phyloP scores from a whole-genome alignment of 2,888 invertebrate genomes.

The Drosophila parthenogenetica region DNA sequence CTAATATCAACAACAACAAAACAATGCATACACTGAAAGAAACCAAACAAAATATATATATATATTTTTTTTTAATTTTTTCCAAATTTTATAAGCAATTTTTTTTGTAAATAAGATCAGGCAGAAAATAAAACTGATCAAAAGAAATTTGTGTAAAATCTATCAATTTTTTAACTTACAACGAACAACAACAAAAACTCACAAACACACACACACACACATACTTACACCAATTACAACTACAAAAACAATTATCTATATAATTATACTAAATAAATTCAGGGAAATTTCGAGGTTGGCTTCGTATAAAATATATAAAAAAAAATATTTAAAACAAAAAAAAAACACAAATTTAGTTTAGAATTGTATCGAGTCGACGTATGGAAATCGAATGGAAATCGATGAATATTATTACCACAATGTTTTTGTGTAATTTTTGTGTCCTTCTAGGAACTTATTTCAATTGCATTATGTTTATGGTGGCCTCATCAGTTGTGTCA shows the following conservation, averaged over 20 bases:
- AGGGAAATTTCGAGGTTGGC: conserved; percentile 17
- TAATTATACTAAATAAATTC: conserved; percentile 2
- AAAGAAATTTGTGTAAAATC: conserved; percentile 38
- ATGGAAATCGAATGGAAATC: conserved; percentile 27
- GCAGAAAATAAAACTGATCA: conserved; percentile 8
- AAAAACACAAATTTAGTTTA: not conserved
- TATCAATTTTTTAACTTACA: conserved; percentile 25
- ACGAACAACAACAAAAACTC: conserved; percentile 38
- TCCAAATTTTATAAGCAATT: conserved; percentile 23
- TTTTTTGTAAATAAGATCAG: conserved; percentile 43
- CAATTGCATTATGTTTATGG: conserved; percentile 99
- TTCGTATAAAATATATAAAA: conserved; percentile 5
- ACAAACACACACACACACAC: conserved; percentile 32
- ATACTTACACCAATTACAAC: conserved; percentile 8
- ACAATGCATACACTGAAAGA: conserved; percentile 6
- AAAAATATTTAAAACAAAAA: not conserved
- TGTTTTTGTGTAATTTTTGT: conserved; percentile 86
- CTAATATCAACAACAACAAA: conserved; percentile 28
- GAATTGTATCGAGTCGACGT: conserved; percentile 36
- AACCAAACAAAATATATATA: conserved; percentile 16
- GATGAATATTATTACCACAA: conserved; percentile 77
- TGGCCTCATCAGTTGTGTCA: conserved; percentile 98
- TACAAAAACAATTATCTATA: conserved; percentile 32
- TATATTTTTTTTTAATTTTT: conserved; percentile 29
- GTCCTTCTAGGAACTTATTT: conserved; percentile 95